phyloP scores from a whole-genome alignment of 1,140 invertebrate genomes.

The Scaptodrosophila lebanonensis region DNA sequence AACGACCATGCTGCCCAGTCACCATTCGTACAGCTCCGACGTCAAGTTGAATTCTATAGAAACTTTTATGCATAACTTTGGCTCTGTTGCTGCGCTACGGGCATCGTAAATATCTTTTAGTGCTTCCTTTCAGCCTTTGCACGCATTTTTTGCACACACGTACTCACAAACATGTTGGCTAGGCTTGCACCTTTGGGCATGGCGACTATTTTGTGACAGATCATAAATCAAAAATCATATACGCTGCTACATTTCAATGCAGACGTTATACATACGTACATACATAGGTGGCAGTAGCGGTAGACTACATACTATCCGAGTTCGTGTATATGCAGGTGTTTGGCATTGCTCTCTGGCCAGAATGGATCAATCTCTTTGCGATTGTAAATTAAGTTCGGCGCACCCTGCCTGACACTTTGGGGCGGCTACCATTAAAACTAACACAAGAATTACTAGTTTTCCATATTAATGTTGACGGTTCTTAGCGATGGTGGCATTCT shows the following conservation, averaged over 20 bases:
- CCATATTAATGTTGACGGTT: no score
- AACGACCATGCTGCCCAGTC: conserved; percentile 5
- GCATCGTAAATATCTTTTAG: conserved; percentile 73
- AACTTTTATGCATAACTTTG: conserved; percentile 74
- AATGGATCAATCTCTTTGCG: conserved; percentile 49
- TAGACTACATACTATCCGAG: conserved; percentile 1
- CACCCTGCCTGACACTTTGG: conserved; percentile 35
- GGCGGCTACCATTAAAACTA: conserved; percentile 13
- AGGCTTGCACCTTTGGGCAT: not conserved
- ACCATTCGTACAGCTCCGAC: not conserved
- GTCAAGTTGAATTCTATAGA: conserved; percentile 59
- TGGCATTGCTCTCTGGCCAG: conserved; percentile 39
- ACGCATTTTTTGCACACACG: conserved; percentile 43
- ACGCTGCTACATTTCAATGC: conserved; percentile 53
- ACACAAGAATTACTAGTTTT: no score
- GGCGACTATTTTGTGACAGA: conserved; percentile 70
- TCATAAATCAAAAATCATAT: conserved; percentile 76
- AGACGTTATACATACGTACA: conserved; percentile 21
- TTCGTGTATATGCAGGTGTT: conserved; percentile 60
- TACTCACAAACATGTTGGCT: conserved; percentile 1
- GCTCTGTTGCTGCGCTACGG: conserved; percentile 45
- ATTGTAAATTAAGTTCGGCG: conserved; percentile 69
- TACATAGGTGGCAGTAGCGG: conserved; percentile 11
- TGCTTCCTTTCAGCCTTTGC: conserved; percentile 49
- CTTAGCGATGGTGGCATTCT: no score